Conservation (phyloP, 2,797 vertebrate species). For the Pteropus rufus region DNA sequence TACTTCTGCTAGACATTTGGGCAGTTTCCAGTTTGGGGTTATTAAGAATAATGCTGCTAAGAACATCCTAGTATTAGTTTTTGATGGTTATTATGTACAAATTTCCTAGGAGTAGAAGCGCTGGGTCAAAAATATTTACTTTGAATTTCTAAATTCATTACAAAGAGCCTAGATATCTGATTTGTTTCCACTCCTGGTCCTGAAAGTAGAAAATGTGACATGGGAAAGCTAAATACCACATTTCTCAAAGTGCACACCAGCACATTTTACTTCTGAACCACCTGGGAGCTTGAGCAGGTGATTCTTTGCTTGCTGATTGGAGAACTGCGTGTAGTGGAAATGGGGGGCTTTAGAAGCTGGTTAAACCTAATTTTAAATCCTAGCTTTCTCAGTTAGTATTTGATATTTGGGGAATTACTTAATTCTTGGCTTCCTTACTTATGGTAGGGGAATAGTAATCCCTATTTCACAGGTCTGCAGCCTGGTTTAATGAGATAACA, state of each 20-base stretch:
- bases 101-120: background rate
- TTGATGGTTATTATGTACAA: background rate
- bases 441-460: background rate
- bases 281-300: background rate
- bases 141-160: slow-evolving; percentile 49
- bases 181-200: slow-evolving; percentile 22
- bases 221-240: background rate
- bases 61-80: background rate
- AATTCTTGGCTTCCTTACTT: background rate
- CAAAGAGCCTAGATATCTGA: background rate
- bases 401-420: slow-evolving; percentile 21
- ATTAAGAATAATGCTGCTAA: slow-evolving; percentile 15
- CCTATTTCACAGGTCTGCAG: slow-evolving; percentile 13
- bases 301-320: background rate
- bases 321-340: background rate
- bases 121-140: slow-evolving; percentile 26
- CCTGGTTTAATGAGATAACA: slow-evolving; percentile 7
- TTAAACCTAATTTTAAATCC: slow-evolving; percentile 29
- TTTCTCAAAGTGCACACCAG: background rate
- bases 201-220: background rate
- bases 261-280: background rate
- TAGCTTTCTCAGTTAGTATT: background rate
- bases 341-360: background rate
- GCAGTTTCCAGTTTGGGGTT: slow-evolving; percentile 12
- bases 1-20: slow-evolving; percentile 12